These are phyloP conservation scores for Hephaestus fuliginosus DNA, from an alignment of 2,797 vertebrate species.

Conservation along the genomic window DNA sequence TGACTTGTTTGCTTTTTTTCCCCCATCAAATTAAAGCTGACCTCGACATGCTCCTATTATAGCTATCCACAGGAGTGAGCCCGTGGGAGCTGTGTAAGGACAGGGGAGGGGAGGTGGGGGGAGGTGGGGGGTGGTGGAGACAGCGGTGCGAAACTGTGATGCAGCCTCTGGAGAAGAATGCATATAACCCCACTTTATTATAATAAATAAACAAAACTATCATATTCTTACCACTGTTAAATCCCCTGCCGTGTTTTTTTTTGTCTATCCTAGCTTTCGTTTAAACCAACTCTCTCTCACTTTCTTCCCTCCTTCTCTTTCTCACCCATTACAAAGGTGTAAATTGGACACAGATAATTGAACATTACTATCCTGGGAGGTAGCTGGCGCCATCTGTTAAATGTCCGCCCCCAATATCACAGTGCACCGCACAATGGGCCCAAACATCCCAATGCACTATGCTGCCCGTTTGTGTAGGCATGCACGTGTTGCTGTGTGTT, in stretches of 20 bases:
- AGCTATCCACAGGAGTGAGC: conserved; percentile 44
- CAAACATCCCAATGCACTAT: conserved; percentile 58
- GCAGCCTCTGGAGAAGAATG: conserved; percentile 13
- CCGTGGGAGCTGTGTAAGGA: conserved; percentile 59
- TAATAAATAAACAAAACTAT: conserved; percentile 4
- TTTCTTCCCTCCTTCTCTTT: conserved; percentile 51
- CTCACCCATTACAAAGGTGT: conserved; percentile 79
- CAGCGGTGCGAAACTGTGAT: conserved; percentile 29
- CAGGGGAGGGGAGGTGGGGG: neutral
- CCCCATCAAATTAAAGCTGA: conserved; percentile 75
- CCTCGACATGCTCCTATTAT: conserved; percentile 69
- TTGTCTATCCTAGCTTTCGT: conserved; percentile 37
- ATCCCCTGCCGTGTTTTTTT: conserved; percentile 22
- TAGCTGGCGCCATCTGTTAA: conserved; percentile 80
- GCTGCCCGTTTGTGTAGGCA: conserved; percentile 59
- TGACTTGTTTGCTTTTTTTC: conserved; percentile 56
- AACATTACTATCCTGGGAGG: conserved; percentile 83
- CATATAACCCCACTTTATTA: conserved; percentile 17
- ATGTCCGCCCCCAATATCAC: conserved; percentile 79
- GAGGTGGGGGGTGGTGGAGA: conserved; percentile 8
- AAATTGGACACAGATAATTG: conserved; percentile 87
- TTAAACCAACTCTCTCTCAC: conserved; percentile 36
- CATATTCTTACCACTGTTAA: conserved; percentile 16
- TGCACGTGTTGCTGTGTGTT: conserved; percentile 18
- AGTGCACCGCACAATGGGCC: conserved; percentile 63